These are phyloP conservation scores for Eurypyga helias DNA, from an alignment of 2,113 vertebrate species.

Conservation along the genomic window DNA sequence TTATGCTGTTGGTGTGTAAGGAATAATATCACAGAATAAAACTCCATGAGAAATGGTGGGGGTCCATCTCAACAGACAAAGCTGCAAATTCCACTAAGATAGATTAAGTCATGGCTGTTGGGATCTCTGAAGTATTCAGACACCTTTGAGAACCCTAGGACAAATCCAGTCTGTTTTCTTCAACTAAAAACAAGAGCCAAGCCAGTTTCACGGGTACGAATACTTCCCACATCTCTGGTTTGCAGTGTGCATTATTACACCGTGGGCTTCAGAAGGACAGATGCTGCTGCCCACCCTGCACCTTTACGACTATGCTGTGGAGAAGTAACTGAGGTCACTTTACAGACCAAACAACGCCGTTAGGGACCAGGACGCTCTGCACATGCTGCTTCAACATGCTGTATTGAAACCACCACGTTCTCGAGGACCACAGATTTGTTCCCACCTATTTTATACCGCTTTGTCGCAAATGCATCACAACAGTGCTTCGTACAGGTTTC, in stretches of 20 bases:
- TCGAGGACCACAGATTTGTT: neutral
- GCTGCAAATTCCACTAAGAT: neutral
- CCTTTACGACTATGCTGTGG: neutral
- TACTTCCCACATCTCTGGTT: neutral
- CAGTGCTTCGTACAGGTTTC: constrained; percentile 30
- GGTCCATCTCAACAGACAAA: neutral
- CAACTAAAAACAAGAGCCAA: neutral
- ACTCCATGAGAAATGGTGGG: neutral
- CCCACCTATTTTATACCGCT: neutral
- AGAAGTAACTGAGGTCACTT: neutral
- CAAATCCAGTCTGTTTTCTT: neutral
- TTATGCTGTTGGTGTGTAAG: neutral
- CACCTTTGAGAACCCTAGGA: neutral
- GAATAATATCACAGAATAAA: neutral
- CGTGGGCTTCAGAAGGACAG: neutral
- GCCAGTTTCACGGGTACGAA: neutral
- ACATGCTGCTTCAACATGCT: accelerated
- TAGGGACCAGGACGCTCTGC: neutral
- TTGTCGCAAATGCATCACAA: neutral
- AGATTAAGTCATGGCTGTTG: neutral
- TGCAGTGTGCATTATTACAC: neutral
- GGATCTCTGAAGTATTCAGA: neutral
- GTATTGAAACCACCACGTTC: neutral
- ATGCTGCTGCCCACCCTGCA: neutral
- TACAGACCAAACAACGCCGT: neutral